A percentile compares a stretch with the other conserved stretches of the same genome.
Evolutionary conservation across 2,888 invertebrate genomes (phyloP).

Genomic region (Microdon myrmicae): DNA sequence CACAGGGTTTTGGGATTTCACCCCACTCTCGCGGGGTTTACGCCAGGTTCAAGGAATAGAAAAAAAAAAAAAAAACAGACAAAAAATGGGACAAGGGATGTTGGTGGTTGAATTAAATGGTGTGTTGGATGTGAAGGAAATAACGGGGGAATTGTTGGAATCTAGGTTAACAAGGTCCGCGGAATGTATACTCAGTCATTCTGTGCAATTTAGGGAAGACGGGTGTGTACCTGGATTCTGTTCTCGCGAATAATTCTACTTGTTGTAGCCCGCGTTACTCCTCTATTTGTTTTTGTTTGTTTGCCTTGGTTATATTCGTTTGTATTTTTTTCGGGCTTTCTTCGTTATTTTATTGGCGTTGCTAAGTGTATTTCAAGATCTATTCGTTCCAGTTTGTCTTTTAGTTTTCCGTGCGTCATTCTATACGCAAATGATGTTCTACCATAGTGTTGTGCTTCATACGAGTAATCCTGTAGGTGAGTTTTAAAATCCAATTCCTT

Average conservation of each 20-base stretch:
- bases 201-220: constrained; percentile 65
- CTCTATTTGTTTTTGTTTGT: constrained; percentile 20
- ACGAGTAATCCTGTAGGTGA: too few species aligned
- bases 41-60: too few species aligned
- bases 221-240: constrained; percentile 57
- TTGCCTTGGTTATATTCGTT: constrained; percentile 21
- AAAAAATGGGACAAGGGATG: constrained; percentile 29
- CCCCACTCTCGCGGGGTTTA: constrained; percentile 32
- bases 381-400: background rate
- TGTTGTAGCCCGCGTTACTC: constrained; percentile 23
- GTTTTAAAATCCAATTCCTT: too few species aligned
- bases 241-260: constrained; percentile 15
- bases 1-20: constrained; percentile 20
- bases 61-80: too few species aligned
- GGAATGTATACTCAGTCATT: constrained; percentile 64
- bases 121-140: constrained; percentile 18
- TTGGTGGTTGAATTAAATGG: constrained; percentile 39
- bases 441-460: too few species aligned
- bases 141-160: constrained; percentile 9
- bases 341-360: background rate
- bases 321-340: constrained; percentile 13
- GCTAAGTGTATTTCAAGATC: background rate
- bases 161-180: constrained; percentile 37
- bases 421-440: too few species aligned
- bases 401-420: background rate